Conservation (phyloP, 2,113 vertebrate species). For the Spermophilus dauricus region DNA sequence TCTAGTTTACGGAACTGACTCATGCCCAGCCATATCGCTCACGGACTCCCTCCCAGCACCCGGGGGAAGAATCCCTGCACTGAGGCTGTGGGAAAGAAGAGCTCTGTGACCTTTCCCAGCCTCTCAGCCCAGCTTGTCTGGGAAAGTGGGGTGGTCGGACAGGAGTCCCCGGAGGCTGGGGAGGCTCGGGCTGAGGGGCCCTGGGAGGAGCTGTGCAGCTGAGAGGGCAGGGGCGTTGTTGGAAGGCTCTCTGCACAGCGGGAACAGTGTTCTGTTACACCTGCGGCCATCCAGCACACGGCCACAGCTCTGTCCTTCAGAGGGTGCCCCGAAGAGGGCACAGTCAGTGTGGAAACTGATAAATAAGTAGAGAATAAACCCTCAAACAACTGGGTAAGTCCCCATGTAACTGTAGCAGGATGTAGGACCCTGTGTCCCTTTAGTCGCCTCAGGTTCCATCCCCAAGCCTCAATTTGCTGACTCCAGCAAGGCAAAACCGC, state of each 20-base stretch:
- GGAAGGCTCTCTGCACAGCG: not conserved
- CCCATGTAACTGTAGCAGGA: not conserved
- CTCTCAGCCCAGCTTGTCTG: not conserved
- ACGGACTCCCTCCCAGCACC: not conserved
- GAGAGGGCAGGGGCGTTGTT: rapidly evolving
- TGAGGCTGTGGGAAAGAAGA: slow-evolving; percentile 71
- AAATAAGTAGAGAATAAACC: too few relatives aligned
- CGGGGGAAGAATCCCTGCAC: not conserved
- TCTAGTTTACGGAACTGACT: not conserved
- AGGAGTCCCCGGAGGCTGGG: not conserved
- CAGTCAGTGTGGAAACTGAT: not conserved
- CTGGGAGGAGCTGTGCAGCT: rapidly evolving
- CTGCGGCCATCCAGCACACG: not conserved
- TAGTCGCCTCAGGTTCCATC: too few relatives aligned
- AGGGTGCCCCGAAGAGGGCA: not conserved
- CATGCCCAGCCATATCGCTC: not conserved
- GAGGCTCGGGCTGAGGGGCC: not conserved
- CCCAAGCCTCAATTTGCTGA: not conserved
- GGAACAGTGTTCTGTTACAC: not conserved
- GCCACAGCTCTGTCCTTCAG: not conserved
- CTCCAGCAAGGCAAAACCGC: not conserved
- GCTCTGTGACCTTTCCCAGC: slow-evolving; percentile 73
- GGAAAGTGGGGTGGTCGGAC: not conserved
- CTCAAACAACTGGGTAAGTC: not conserved
- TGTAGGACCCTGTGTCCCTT: too few relatives aligned